phyloP scores from a whole-genome alignment of 2,888 invertebrate species.

The Andrena minutula region DNA sequence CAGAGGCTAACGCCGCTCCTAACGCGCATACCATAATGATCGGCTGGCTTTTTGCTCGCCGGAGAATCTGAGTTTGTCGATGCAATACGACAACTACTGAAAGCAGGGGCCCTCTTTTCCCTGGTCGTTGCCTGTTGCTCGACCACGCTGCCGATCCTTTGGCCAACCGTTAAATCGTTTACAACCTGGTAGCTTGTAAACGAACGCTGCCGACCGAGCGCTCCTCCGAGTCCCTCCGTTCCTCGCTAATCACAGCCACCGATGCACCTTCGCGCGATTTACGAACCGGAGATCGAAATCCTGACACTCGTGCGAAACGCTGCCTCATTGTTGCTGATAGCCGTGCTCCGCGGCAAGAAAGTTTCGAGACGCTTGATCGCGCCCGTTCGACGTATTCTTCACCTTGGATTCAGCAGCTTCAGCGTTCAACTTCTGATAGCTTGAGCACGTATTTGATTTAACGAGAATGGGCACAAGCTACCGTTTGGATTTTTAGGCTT shows the following conservation, averaged over 20 bases:
- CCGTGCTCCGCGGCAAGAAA: slow-evolving; percentile 12
- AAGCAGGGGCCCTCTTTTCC: slow-evolving; percentile 14
- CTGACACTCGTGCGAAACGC: slow-evolving; percentile 47
- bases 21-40: slow-evolving; percentile 75
- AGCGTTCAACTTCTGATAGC: background rate
- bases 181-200: slow-evolving; percentile 73
- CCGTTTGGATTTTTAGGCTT: background rate
- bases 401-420: slow-evolving; percentile 9
- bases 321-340: slow-evolving; percentile 27
- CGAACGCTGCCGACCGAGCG: slow-evolving; percentile 47
- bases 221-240: slow-evolving; percentile 2
- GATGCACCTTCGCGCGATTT: slow-evolving; percentile 46
- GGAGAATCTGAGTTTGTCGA: slow-evolving; percentile 57
- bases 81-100: slow-evolving; percentile 59
- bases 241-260: slow-evolving; percentile 48
- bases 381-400: background rate
- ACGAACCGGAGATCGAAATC: slow-evolving; percentile 60
- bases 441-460: slow-evolving; percentile 1
- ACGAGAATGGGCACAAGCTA: too few relatives aligned
- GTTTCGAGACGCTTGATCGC: slow-evolving; percentile 25
- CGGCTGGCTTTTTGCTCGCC: slow-evolving; percentile 64
- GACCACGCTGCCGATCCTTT: slow-evolving; percentile 61
- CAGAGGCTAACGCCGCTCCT: slow-evolving; percentile 66
- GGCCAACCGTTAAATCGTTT: slow-evolving; percentile 76
- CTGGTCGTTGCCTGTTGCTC: slow-evolving; percentile 7